Evolutionary conservation across 2,113 vertebrate genomes (phyloP).

Genomic region (Herpailurus yagouaroundi): DNA sequence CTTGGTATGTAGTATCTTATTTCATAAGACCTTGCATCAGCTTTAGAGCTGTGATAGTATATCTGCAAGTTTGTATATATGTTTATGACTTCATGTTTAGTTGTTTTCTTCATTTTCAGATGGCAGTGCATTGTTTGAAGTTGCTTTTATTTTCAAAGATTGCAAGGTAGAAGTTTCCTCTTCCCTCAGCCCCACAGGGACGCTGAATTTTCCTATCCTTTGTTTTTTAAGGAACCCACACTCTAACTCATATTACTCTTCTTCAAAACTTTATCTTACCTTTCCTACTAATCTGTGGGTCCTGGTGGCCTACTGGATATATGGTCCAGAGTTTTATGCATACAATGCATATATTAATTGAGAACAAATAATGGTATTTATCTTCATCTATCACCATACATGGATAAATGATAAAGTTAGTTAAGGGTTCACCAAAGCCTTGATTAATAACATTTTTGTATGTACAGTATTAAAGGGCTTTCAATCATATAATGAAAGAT

Average conservation of each 20-base stretch:
- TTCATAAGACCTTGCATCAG: not conserved
- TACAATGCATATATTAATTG: not conserved
- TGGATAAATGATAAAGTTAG: not conserved
- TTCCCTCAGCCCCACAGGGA: not conserved
- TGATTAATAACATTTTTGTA: conserved; percentile 9
- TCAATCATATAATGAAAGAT: not conserved
- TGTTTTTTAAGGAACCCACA: not conserved
- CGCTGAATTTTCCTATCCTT: not conserved
- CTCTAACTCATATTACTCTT: not conserved
- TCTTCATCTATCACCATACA: not conserved
- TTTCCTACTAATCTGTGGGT: not conserved
- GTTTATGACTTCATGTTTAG: not conserved
- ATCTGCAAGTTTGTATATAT: not conserved
- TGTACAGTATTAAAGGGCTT: not conserved
- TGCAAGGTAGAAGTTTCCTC: not conserved
- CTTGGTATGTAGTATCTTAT: not conserved
- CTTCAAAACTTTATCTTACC: not conserved
- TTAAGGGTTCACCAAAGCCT: not conserved
- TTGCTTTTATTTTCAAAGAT: not conserved
- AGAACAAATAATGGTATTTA: not conserved
- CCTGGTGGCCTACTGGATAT: not conserved
- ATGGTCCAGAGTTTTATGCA: not conserved
- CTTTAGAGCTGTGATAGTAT: not conserved
- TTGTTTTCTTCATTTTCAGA: not conserved
- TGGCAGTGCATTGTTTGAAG: not conserved